phyloP scores from a whole-genome alignment of 2,888 invertebrate species.

The Drosophila eohydei region DNA sequence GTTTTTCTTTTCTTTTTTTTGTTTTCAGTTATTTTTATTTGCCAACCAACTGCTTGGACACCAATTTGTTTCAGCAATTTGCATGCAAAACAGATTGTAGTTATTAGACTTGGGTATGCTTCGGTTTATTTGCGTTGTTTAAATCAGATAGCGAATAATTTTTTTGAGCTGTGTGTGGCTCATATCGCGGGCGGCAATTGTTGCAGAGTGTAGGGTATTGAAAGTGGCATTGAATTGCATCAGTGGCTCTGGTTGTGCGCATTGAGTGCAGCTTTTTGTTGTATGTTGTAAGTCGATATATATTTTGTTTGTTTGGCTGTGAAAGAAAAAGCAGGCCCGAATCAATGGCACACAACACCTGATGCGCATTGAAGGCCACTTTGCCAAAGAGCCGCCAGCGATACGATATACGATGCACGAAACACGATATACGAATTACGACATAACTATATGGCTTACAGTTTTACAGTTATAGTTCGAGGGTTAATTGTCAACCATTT shows the following conservation, averaged over 20 bases:
- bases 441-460: slow-evolving; percentile 7
- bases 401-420: slow-evolving; percentile 21
- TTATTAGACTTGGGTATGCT: slow-evolving; percentile 13
- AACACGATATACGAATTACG: background rate
- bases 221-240: slow-evolving; percentile 77
- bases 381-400: slow-evolving; percentile 53
- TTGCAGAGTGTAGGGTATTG: slow-evolving; percentile 32
- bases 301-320: slow-evolving; percentile 1
- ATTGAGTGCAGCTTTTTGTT: slow-evolving; percentile 68
- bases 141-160: slow-evolving; percentile 7
- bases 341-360: slow-evolving; percentile 77
- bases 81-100: slow-evolving; percentile 63
- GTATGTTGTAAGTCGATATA: slow-evolving; percentile 21
- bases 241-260: slow-evolving; percentile 83
- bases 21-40: slow-evolving; percentile 1
- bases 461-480: slow-evolving; percentile 10
- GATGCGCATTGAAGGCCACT: slow-evolving; percentile 76
- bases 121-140: background rate
- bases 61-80: slow-evolving; percentile 64
- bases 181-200: slow-evolving; percentile 47
- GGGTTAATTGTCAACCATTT: slow-evolving; percentile 9
- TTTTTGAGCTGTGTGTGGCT: slow-evolving; percentile 1
- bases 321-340: slow-evolving; percentile 53
- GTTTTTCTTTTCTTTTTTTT: background rate
- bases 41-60: slow-evolving; percentile 26